Conservation (phyloP, 2,113 vertebrate species). For the Hemiprocne comata region DNA sequence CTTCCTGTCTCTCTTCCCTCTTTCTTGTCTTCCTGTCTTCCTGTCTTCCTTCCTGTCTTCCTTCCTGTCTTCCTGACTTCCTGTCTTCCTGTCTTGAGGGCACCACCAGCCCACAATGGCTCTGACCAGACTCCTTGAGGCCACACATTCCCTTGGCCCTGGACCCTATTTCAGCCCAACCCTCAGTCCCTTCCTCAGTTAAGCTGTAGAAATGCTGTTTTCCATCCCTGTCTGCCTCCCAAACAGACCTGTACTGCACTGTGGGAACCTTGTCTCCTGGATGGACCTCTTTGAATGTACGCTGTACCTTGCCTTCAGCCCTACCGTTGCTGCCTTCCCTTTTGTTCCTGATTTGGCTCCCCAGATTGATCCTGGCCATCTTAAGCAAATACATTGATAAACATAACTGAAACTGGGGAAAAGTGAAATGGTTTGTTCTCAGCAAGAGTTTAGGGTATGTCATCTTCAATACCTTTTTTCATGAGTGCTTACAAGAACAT, state of each 20-base stretch:
- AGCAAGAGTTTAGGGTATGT: not conserved
- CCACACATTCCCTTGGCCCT: not conserved
- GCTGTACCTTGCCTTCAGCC: not conserved
- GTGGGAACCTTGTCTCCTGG: not conserved
- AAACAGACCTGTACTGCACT: not conserved
- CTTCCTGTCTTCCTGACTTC: no score
- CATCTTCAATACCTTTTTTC: not conserved
- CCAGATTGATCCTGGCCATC: not conserved
- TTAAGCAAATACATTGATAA: not conserved
- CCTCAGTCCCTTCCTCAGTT: not conserved
- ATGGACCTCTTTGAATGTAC: not conserved
- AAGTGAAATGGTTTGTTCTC: not conserved
- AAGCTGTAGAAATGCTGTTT: rapidly evolving
- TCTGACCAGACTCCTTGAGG: no score
- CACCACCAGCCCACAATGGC: not conserved
- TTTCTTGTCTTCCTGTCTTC: no score
- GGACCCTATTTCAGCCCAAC: not conserved
- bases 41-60: no score
- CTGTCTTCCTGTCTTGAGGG: not conserved
- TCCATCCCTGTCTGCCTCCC: not conserved
- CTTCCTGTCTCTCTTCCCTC: no score
- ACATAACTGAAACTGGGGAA: not conserved
- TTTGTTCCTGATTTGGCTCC: not conserved
- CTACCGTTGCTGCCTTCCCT: not conserved
- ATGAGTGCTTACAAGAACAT: not conserved